Evolutionary conservation across 1,140 invertebrate species (phyloP), one percentile per base, ranked within the genome.

Genomic region (Drosophila nikananu): DNA sequence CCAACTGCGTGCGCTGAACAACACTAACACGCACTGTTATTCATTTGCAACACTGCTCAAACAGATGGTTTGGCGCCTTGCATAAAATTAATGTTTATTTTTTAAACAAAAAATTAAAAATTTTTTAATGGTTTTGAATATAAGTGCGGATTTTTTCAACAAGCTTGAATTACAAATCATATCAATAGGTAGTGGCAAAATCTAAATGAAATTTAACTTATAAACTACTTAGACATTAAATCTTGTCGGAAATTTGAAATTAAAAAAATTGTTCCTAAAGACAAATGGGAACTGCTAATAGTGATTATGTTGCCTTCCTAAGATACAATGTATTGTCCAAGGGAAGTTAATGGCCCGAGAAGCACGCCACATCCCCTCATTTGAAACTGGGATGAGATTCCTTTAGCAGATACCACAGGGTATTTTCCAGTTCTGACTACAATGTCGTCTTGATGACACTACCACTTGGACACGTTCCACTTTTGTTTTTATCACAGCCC

Each of bases 401-500:
- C 8, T 7, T 23, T 23, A 23, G 32, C 52, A 27, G 21, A 17
- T 17, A 23, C 13, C 39, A 55, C 21, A 21, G 39, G 37, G 67
- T 54, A 67, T 27, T 39, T 21, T 5, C 17, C 12, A 35, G 48
- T 52, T 19, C 23, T 6, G 1, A n/a, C 9, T 21, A 54, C 52
- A 27, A 10, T 17, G 13, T 15, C 7, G 42, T 21, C 17, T 21
- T 52, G 25, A 17, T 21, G 49, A 19, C 49, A 71, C 63, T n/a
- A 55, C 32, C 67, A 73, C 67, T 58, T 73, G 54, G 67, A 51
- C 70, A 73, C 54, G 70, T 67, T 73, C 23, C 54, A 52, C 41
- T 94, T 93, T 94, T 60, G 61, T 75, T 67, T 75, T 77, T 68
- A 59, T 63, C 74, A 57, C 52, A 32, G 61, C 8, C 60, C 64